Conservation (phyloP, 1,140 invertebrate species). For the Sycobia sp. region DNA sequence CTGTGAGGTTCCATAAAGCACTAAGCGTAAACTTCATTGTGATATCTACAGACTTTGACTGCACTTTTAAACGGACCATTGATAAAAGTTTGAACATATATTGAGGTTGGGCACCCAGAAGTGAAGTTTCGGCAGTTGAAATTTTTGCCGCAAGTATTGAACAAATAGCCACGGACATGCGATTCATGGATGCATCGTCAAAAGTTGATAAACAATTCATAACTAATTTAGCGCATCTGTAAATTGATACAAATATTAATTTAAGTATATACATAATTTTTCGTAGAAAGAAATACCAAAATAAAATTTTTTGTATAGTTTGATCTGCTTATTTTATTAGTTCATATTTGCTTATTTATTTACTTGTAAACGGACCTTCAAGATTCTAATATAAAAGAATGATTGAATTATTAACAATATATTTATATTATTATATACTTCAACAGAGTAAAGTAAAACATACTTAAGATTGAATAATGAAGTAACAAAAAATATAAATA, state of each 20-base stretch:
- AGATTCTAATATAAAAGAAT: too few species aligned
- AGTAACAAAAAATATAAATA: too few species aligned
- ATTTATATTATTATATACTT: too few species aligned
- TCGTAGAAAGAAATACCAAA: too few species aligned
- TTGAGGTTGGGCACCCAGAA: constrained; percentile 70
- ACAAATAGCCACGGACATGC: constrained; percentile 84
- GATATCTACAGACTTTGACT: constrained; percentile 69
- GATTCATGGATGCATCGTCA: constrained; percentile 75
- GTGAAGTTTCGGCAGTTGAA: constrained; percentile 75
- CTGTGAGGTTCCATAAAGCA: constrained; percentile 84
- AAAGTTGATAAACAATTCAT: constrained; percentile 77
- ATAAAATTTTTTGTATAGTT: too few species aligned
- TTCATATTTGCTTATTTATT: too few species aligned
- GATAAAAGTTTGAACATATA: constrained; percentile 78
- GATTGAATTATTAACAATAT: too few species aligned
- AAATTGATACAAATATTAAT: neutral
- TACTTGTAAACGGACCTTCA: too few species aligned
- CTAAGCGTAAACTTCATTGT: constrained; percentile 83
- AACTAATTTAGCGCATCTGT: constrained; percentile 74
- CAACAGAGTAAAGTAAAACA: too few species aligned
- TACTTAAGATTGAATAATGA: too few species aligned
- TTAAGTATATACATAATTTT: too few species aligned
- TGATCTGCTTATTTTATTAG: too few species aligned
- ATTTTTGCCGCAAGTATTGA: constrained; percentile 78
- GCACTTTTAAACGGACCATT: constrained; percentile 72